Conservation (phyloP, 1,140 invertebrate genomes). For the Drosophila navojoa region DNA sequence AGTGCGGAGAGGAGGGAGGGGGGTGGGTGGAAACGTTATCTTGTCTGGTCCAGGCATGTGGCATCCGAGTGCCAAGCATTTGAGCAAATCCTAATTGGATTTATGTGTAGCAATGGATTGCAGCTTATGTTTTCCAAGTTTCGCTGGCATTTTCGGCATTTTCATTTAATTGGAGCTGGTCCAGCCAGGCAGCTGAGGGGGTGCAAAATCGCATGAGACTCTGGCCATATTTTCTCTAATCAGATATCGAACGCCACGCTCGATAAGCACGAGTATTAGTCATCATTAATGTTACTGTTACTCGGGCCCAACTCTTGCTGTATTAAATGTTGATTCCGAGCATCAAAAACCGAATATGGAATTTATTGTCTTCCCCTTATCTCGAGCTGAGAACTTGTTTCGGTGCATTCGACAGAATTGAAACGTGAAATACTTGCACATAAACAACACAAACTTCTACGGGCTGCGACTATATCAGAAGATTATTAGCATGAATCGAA, state of each 20-base stretch:
- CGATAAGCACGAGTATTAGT: not conserved
- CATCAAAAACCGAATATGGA: constrained; percentile 2
- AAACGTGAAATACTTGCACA: constrained; percentile 24
- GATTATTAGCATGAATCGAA: constrained; percentile 38
- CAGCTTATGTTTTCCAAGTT: constrained; percentile 67
- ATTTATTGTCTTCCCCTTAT: constrained; percentile 26
- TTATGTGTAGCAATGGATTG: constrained; percentile 80
- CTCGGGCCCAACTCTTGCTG: not conserved
- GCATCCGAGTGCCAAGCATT: constrained; percentile 48
- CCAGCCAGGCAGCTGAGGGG: constrained; percentile 1
- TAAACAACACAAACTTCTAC: constrained; percentile 34
- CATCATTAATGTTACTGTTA: not conserved
- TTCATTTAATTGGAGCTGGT: constrained; percentile 66
- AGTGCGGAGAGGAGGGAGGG: not conserved
- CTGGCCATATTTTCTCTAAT: constrained; percentile 2
- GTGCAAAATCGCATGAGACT: constrained; percentile 4
- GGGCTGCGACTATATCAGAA: constrained; percentile 15
- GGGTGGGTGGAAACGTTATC: constrained; percentile 48
- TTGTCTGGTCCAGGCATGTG: constrained; percentile 49
- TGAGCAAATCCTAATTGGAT: constrained; percentile 79
- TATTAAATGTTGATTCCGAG: not conserved
- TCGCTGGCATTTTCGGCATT: constrained; percentile 42
- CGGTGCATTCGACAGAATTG: constrained; percentile 19
- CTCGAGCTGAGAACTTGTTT: constrained; percentile 23
- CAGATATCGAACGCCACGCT: not conserved